phyloP scores from a whole-genome alignment of 2,113 vertebrate species.

The Anhinga rufa region DNA sequence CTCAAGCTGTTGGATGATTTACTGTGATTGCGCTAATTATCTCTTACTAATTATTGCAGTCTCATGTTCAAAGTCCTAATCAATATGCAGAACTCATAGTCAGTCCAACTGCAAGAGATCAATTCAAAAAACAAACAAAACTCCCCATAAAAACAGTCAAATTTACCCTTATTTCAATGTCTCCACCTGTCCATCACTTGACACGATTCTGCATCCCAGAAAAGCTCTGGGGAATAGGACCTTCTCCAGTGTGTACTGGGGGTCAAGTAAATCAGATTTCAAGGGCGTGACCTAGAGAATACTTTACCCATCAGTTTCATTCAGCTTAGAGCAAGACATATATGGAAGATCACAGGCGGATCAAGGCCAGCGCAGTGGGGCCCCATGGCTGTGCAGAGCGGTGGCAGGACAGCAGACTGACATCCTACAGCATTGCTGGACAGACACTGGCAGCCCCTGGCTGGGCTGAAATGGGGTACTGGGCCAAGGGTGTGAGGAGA shows the following conservation, averaged over 20 bases:
- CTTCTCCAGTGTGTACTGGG: not conserved
- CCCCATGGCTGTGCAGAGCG: accelerated
- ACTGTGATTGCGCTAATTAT: not conserved
- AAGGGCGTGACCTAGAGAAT: not conserved
- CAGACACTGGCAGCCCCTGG: accelerated
- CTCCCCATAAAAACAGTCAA: not conserved
- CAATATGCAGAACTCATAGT: not conserved
- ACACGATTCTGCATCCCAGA: accelerated
- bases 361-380: not conserved
- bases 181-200: not conserved
- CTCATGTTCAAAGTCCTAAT: not conserved
- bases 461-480: not conserved
- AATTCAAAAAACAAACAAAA: not conserved
- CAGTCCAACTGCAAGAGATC: not conserved
- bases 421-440: too few species aligned
- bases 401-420: not conserved
- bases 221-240: not conserved
- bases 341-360: accelerated
- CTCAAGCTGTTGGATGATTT: not conserved
- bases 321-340: not conserved
- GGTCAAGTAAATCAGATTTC: not conserved
- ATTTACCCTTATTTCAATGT: not conserved
- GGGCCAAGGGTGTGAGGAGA: not conserved
- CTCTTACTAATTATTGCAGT: not conserved
- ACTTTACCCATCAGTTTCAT: not conserved